phyloP scores from a whole-genome alignment of 2,888 invertebrate species.

The Zootermopsis nevadensis region DNA sequence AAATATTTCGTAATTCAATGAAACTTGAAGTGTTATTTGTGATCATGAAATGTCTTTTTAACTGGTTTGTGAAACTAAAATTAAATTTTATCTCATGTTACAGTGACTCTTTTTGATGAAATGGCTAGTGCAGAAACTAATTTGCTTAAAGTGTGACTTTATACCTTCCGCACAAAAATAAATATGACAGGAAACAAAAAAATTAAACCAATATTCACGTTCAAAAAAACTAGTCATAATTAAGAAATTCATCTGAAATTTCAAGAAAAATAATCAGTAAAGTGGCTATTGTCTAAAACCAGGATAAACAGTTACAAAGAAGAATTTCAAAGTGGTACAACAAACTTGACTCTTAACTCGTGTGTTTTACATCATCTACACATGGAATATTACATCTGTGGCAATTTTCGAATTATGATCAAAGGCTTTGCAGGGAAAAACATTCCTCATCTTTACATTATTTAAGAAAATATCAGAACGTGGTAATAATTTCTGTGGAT shows the following conservation, averaged over 20 bases:
- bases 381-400: conserved; percentile 27
- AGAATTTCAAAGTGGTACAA: background rate
- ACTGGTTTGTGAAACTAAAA: background rate
- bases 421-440: background rate
- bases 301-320: background rate
- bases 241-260: background rate
- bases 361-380: conserved; percentile 2
- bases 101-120: conserved; percentile 33
- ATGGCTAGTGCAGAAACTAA: conserved; percentile 37
- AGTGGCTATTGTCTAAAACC: conserved; percentile 17
- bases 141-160: conserved; percentile 17
- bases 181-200: too few relatives aligned
- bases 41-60: too few relatives aligned
- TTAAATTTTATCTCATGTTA: conserved; percentile 6
- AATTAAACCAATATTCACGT: conserved; percentile 26
- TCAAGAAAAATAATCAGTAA: background rate
- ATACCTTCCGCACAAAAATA: background rate
- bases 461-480: background rate
- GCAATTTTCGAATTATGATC: background rate
- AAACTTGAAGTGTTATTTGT: background rate
- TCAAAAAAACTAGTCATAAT: background rate
- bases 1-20: background rate
- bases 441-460: background rate
- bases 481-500: background rate
- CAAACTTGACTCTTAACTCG: background rate